phyloP scores from a whole-genome alignment of 2,797 vertebrate genomes.

The Melanotaenia nigrans region DNA sequence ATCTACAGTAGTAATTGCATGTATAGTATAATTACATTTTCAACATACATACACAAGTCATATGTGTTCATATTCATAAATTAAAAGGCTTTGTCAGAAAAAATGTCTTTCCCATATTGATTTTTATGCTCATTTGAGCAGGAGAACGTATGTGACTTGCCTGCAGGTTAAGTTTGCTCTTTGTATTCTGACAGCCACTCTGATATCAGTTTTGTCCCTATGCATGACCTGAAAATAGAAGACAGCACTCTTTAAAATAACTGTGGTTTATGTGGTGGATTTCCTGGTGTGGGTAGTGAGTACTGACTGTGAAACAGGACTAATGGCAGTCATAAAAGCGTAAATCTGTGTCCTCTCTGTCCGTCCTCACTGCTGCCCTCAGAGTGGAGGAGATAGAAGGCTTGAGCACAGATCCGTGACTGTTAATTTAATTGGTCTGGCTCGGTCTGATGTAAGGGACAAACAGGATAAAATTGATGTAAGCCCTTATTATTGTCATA shows the following conservation, averaged over 20 bases:
- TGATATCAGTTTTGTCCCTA: not conserved
- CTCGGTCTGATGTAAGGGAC: conserved; percentile 44
- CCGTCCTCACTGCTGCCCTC: conserved; percentile 44
- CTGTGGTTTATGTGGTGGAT: conserved; percentile 37
- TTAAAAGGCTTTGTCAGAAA: not conserved
- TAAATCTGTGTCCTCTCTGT: conserved; percentile 62
- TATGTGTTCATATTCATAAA: not conserved
- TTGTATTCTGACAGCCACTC: not conserved
- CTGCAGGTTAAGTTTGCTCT: conserved; percentile 1
- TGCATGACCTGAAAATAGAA: conserved; percentile 13
- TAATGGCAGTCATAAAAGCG: conserved; percentile 67
- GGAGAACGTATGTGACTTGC: not conserved
- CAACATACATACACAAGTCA: too few species aligned
- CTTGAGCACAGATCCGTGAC: conserved; percentile 54
- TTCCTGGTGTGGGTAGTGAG: conserved; percentile 26
- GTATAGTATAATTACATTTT: not conserved
- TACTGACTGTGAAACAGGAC: conserved; percentile 40
- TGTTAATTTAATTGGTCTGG: conserved; percentile 65
- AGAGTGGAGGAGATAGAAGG: conserved; percentile 59
- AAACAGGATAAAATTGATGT: conserved; percentile 53
- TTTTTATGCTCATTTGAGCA: not conserved
- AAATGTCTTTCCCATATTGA: not conserved
- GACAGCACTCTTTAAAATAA: conserved; percentile 12
- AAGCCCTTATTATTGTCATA: conserved; percentile 31
- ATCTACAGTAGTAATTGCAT: not conserved